Base-by-base conservation (phyloP, 2,888 invertebrate genomes). In the Monopis laevigella region DNA sequence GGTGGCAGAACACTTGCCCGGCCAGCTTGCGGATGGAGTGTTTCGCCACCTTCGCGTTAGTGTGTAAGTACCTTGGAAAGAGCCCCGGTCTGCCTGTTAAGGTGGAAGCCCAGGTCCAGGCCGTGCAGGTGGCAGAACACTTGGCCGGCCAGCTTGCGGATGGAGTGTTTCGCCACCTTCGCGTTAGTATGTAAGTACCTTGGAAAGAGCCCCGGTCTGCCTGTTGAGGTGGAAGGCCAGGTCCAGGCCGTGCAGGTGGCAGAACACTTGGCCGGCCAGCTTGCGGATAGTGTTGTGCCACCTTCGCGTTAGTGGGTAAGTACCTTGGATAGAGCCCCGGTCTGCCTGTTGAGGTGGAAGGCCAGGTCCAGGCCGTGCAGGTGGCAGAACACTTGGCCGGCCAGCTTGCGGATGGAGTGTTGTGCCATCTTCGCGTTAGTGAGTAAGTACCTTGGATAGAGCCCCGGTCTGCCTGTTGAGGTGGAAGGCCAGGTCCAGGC, bases 111-210 rank as follows among this genome's bases (percentile, higher is more conserved):
- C 45, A 99, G 83, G 74, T 98, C 98, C 50, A 99, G 80, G 58
- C 90, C 91, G 69, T 99, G 99, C 41, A 99, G 82, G 73, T 99
- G 99, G 17, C 89, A 75, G 70, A 99, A 99, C 21, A 99, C 97
- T 66, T 96, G 96, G 64, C 88, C 90, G 1, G 98, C 96, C 45
- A 99, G 91, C 68, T 88, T 87, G 39, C 98, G 83, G 50, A 99
- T 97, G 12, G 98, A 98, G 71, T 94, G 92, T 62, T 99, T 98
- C 0, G 99, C 97, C 4, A 99, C 99, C 64, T 88, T 90, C 1
- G 97, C 97, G 78, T n/a, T n/a, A n/a, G n/a, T n/a, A n/a, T n/a
- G n/a, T n/a, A n/a, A n/a, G 49, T 59, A 92, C 93, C 83, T 97
- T 96, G 0, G 95, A 93, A 26, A 98, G 72, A 0, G 93, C 96